Conservation (phyloP, 1,140 invertebrate genomes). For the Catajapyx aquilonaris region DNA sequence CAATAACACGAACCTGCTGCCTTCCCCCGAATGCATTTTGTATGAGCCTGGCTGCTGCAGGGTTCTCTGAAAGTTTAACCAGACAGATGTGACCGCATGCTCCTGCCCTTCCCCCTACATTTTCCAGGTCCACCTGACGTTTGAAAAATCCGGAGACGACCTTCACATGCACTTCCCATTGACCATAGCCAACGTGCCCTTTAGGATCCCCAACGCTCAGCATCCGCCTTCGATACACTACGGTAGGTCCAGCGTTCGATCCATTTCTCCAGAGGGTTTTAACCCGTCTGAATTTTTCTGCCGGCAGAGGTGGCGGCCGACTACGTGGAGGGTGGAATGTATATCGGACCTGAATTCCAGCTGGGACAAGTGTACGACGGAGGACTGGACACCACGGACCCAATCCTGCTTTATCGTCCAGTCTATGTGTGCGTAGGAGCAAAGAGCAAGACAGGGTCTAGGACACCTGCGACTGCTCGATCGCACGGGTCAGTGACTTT, state of each 20-base stretch:
- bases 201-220: constrained; percentile 48
- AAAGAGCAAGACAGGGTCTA: too few species aligned
- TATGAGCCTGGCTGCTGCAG: too few species aligned
- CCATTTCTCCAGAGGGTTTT: constrained; percentile 7
- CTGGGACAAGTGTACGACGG: constrained; percentile 65
- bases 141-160: constrained; percentile 48
- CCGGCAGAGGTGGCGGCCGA: constrained; percentile 40
- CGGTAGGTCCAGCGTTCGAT: constrained; percentile 27
- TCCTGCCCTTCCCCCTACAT: constrained; percentile 1
- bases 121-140: constrained; percentile 41
- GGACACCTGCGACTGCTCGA: too few species aligned
- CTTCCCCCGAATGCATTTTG: too few species aligned
- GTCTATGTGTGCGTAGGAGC: constrained; percentile 41
- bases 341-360: constrained; percentile 61
- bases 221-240: constrained; percentile 43
- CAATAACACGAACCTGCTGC: too few species aligned
- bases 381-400: constrained; percentile 20
- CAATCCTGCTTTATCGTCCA: constrained; percentile 39
- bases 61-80: too few species aligned
- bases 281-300: constrained; percentile 6
- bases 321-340: constrained; percentile 57
- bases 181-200: constrained; percentile 57
- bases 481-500: too few species aligned
- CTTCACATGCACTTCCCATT: constrained; percentile 60
- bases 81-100: constrained; percentile 5